Base-by-base conservation (phyloP, 1,140 invertebrate species). In the Marisa cornuarietis region DNA sequence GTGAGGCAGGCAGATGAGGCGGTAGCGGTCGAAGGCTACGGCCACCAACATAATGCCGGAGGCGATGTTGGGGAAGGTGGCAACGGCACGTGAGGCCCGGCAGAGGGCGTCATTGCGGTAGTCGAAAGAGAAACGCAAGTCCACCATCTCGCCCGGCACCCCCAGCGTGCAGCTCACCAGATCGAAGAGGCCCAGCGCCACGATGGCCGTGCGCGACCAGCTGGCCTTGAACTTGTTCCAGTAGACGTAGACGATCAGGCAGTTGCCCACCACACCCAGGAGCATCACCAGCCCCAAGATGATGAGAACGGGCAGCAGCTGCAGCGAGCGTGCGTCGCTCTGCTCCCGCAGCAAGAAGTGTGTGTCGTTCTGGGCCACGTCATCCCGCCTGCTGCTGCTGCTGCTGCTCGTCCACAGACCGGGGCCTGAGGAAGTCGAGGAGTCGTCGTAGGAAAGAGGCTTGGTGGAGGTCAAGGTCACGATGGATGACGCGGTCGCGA, bases 71-170 rank as follows among this genome's bases (percentile, higher is more conserved):
- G 83, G 58, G 18, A 82, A 63, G 65, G 84, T 85, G 51, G 86
- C 82, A 10, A 84, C 31, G n/a, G 84, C 79, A 18, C 88, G 79
- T n/a, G 85, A 80, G 10, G 83, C 49, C 77, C 86, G 84, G 72
- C 88, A 89, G 5, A 86, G 13, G 16, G 72, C 69, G 9, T 76
- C 78, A 16, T 76, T 75, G 42, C 72, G 61, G 76, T 87, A 89
- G 54, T 71, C 81, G 69, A 80, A 84, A 18, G 84, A 85, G 63
- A 83, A 86, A 26, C 83, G 68, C 20, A 88, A 69, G 71, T 88
- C 87, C 49, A 86, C 78, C 13, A 88, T 83, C 80, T 89, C 88
- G 66, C 87, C 87, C 0, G 87, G 87, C 71, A 88, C 84, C 4
- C 82, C 84, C 42, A 88, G 63, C 14, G 76, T 52, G 69, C 87